These are phyloP conservation scores for Anoplopoma fimbria DNA, from an alignment of 2,113 vertebrate species.

Conservation along the genomic window DNA sequence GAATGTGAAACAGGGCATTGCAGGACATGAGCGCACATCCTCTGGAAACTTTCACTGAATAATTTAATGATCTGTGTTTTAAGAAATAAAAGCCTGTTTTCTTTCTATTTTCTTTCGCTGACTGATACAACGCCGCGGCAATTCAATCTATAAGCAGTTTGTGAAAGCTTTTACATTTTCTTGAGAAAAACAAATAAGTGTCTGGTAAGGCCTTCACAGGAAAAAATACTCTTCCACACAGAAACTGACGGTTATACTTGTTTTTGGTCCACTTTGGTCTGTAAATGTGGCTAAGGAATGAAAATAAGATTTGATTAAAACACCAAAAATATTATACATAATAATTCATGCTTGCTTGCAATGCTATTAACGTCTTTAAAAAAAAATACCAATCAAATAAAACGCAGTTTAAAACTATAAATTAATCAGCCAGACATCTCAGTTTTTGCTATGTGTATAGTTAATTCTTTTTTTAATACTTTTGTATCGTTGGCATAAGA, in stretches of 20 bases:
- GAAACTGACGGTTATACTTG: background rate
- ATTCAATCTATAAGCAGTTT: too few species aligned
- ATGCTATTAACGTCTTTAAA: background rate
- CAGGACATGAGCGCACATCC: conserved; percentile 47
- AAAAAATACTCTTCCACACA: background rate
- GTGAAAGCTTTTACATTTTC: conserved; percentile 35
- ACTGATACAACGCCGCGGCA: conserved; percentile 18
- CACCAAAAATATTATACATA: background rate
- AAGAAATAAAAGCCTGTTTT: conserved; percentile 39
- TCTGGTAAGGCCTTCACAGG: conserved; percentile 19
- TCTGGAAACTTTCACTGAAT: conserved; percentile 69
- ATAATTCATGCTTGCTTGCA: background rate
- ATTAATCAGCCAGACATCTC: background rate
- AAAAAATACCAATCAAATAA: background rate
- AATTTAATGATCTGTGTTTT: conserved; percentile 56
- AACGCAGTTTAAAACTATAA: background rate
- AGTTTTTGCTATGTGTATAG: background rate
- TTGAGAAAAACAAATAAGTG: conserved; percentile 22
- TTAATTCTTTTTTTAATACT: background rate
- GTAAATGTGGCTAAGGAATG: background rate
- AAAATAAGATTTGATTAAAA: background rate
- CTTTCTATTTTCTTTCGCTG: conserved; percentile 19
- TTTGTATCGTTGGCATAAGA: background rate
- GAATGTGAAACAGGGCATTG: conserved; percentile 59
- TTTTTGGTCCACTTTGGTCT: background rate